Base-by-base conservation (phyloP, 2,113 vertebrate genomes). In the Plecturocebus donacophilus region DNA sequence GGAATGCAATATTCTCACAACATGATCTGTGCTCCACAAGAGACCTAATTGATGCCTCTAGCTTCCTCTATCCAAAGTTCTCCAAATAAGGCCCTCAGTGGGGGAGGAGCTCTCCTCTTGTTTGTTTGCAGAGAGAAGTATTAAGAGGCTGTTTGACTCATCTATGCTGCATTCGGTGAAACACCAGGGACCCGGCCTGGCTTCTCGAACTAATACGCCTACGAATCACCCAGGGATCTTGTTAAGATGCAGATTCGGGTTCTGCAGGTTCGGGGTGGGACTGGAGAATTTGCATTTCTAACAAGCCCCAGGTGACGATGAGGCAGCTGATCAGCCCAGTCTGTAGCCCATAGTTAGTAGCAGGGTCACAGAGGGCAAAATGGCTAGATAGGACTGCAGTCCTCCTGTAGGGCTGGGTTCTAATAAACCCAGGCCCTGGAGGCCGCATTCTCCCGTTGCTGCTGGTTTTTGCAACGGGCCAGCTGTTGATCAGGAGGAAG, bases 401-500 rank as follows among this genome's bases (percentile, higher is more conserved):
- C 49, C 58, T 54, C 13, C 82, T 83, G 30, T 13, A 1, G 3
- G 81, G 32, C n/a, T 38, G 2, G 38, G 25, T 52, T 87, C 76
- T 30, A 17, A 75, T 70, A 76, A 89, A 56, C 40, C 32, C 54
- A 11, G 35, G 32, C 73, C 70, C 6, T 0, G 6, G 23, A 0
- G 7, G 30, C 47, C 0, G 30, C 4, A 19, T 30, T 66, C 20
- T 17, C 16, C 85, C 21, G 5, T 40, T 5, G 73, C 68, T 42
- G 49, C 77, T 86, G 80, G 52, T 52, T 96, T 87, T 95, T 85
- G 92, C 83, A 93, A 94, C 2, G 23, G 2, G 64, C 82, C 3
- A 52, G 89, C 96, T 96, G 38, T 96, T 90, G 56, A 19, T 94
- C 0, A 3, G 5, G 30, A 0, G 12, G 88, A 97, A 97, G 93